Percentiles rank a stretch among this genome's conserved stretches.
Conservation (phyloP, 53 echinoderm and acorn worm species). For the Paracentrotus lividus region DNA sequence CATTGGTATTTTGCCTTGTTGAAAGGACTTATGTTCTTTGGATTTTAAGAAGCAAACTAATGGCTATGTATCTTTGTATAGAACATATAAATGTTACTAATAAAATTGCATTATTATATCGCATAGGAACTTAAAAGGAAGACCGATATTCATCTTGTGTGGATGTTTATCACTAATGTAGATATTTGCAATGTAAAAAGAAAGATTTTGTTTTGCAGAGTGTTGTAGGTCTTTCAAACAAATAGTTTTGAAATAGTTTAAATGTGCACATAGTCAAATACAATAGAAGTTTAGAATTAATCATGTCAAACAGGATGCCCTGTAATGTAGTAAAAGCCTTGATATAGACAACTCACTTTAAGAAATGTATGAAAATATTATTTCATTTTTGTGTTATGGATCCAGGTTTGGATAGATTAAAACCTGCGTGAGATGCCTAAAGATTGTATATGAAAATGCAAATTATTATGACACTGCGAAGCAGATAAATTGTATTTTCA, state of each 20-base stretch:
- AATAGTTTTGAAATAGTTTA: constrained; percentile 45
- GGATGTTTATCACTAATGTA: background rate
- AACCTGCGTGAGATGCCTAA: background rate
- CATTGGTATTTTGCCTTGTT: background rate
- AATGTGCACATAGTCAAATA: constrained; percentile 25
- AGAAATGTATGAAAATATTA: background rate
- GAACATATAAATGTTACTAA: background rate
- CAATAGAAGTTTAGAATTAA: background rate
- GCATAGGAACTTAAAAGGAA: background rate
- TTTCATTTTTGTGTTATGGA: background rate
- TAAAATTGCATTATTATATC: background rate
- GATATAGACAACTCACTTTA: constrained; percentile 8
- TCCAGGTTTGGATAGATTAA: background rate
- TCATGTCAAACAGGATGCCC: background rate
- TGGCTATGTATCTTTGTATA: background rate
- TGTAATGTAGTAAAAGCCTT: background rate
- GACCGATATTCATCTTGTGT: background rate
- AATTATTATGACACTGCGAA: constrained; percentile 16
- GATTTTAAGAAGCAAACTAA: background rate
- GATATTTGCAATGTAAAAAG: constrained; percentile 58
- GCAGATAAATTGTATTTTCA: constrained; percentile 51
- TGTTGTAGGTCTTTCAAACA: constrained; percentile 48
- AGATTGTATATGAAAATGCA: constrained; percentile 21
- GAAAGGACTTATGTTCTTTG: background rate
- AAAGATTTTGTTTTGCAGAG: constrained; percentile 33